Base-by-base conservation (phyloP, 92 coral and sea anemone genomes). In the Diadumene lineata region DNA sequence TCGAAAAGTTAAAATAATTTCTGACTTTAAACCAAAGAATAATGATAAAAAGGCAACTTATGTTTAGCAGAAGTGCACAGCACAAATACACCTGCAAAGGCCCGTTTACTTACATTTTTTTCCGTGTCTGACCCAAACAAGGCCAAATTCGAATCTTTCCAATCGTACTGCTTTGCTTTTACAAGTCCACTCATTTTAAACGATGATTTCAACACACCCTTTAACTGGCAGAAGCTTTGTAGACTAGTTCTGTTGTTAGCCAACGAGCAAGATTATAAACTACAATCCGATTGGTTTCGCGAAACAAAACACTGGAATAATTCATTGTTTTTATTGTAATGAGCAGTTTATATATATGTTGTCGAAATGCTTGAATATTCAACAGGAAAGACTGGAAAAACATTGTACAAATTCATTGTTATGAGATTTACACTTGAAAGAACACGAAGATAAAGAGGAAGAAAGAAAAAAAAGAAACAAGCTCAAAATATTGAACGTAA, bases 61-160 rank as follows among this genome's bases (percentile, higher is more conserved):
- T 53, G 58, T 21, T 23, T 21, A 53, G 58, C 24, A 53, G 2
- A 53, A 53, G 19, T 9, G 58, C 8, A 53, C 25, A 60, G 18
- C 11, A 24, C 18, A 26, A 48, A 38, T 69, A 46, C 56, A 69
- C 29, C 64, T 58, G 64, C 64, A 22, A 26, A 22, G 17, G 21
- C 2, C 9, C 28, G 13, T n/a, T n/a, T 30, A 50, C 96, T 79
- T 74, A 90, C 98, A 65, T 93, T 77, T 81, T 78, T 93, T 70
- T 93, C 98, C 0, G 82, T 25, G 44, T 93, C 96, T 0, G 98
- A 82, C 44, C 98, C 98, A 81, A 93, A 87, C 60, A 90, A 71
- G 13, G 93, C 91, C 60, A 93, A 58, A 70, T 93, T 93, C 67
- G 92, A 82, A 60, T 93, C 98, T 72, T 93, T 88, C 93, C 93